Percentiles rank a stretch among this genome's conserved stretches.
Evolutionary conservation across 2,797 vertebrate genomes (phyloP).

Genomic region (Chloroceryle amazona): DNA sequence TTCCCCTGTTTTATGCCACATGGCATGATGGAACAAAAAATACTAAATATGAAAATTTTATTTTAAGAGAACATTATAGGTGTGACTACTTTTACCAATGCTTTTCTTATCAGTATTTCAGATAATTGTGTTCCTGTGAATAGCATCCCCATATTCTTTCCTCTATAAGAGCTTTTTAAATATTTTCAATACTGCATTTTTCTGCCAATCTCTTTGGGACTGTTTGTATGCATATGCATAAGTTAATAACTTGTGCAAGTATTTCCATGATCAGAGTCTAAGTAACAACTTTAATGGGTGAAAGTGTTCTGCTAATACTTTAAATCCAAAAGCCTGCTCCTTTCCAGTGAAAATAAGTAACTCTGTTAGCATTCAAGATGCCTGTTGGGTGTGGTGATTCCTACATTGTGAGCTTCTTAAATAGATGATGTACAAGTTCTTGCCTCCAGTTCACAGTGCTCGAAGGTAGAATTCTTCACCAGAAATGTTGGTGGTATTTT

Average conservation of each 20-base stretch:
- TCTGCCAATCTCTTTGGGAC: background rate
- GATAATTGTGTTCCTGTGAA: background rate
- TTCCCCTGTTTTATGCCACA: background rate
- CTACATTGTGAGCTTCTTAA: background rate
- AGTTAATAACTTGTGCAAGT: background rate
- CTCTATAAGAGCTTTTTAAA: background rate
- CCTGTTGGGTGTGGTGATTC: background rate
- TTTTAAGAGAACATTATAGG: background rate
- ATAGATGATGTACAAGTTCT: background rate
- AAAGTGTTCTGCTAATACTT: background rate
- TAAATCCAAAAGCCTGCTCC: background rate
- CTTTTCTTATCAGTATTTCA: background rate
- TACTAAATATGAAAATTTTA: background rate
- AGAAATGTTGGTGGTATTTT: background rate
- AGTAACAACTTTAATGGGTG: background rate
- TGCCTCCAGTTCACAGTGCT: background rate
- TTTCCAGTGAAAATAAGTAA: background rate
- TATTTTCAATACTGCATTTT: background rate
- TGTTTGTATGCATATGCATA: background rate
- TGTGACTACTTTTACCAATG: background rate
- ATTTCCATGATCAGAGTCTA: background rate
- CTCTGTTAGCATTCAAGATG: background rate
- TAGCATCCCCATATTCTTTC: background rate
- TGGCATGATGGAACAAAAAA: background rate
- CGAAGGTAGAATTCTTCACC: background rate